A percentile compares a stretch with the other conserved stretches of the same genome.
phyloP scores from a whole-genome alignment of 2,797 vertebrate species.

The Bryconaethiops microstoma region DNA sequence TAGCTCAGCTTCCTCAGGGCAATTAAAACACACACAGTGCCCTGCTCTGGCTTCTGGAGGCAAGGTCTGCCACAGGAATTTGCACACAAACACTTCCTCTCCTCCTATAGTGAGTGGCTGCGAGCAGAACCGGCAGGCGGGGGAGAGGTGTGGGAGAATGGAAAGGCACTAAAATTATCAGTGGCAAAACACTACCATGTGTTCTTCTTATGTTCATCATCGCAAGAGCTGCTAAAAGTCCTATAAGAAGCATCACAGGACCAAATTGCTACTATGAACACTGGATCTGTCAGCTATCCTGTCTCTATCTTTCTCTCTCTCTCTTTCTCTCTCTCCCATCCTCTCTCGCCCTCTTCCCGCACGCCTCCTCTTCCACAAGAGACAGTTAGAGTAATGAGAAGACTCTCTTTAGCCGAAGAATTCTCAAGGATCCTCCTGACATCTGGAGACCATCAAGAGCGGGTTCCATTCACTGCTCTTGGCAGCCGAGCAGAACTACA shows the following conservation, averaged over 20 bases:
- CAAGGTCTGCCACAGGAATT: constrained; percentile 67
- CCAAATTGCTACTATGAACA: constrained; percentile 63
- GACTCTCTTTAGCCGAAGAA: constrained; percentile 47
- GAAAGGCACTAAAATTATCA: constrained; percentile 68
- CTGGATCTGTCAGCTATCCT: constrained; percentile 43
- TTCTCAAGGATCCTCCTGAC: constrained; percentile 59
- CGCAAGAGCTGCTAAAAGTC: constrained; percentile 52
- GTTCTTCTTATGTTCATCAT: constrained; percentile 61
- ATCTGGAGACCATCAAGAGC: constrained; percentile 72
- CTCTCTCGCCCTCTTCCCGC: constrained; percentile 28
- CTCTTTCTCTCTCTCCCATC: constrained; percentile 15
- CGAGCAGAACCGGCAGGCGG: constrained; percentile 37
- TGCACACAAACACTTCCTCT: constrained; percentile 61
- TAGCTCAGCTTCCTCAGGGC: constrained; percentile 45
- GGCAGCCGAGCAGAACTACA: constrained; percentile 48
- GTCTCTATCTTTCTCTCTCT: not conserved
- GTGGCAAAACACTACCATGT: constrained; percentile 72
- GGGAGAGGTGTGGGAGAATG: constrained; percentile 35
- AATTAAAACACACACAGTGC: constrained; percentile 64
- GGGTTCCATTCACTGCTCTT: constrained; percentile 57
- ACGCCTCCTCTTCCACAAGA: constrained; percentile 22
- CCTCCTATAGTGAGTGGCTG: constrained; percentile 26
- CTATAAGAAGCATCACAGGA: constrained; percentile 43
- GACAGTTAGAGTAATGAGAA: constrained; percentile 42
- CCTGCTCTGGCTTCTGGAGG: constrained; percentile 60